phyloP scores from a whole-genome alignment of 2,113 vertebrate genomes.

The Potamarius usumacintae region DNA sequence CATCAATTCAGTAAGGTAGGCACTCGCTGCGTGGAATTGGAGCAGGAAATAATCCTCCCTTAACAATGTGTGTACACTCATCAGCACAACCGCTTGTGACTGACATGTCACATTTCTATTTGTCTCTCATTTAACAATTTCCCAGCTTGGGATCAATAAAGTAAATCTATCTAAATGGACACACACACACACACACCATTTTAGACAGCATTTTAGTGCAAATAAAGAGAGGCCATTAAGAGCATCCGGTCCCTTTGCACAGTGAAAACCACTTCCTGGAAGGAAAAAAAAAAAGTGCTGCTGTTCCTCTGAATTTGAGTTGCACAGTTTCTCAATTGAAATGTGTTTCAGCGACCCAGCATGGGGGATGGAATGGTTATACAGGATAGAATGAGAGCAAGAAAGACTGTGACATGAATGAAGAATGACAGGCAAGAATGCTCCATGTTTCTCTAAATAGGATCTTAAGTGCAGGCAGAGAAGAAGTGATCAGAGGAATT shows the following conservation, averaged over 20 bases:
- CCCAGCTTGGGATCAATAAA: too few species aligned
- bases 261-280: background rate
- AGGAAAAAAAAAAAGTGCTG: background rate
- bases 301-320: background rate
- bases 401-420: conserved; percentile 15
- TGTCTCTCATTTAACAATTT: conserved; percentile 7
- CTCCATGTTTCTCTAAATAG: conserved; percentile 14
- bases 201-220: background rate
- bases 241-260: background rate
- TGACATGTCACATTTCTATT: conserved; percentile 35
- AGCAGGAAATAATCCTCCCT: conserved; percentile 45
- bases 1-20: conserved; percentile 51
- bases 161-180: background rate
- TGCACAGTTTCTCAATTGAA: conserved; percentile 17
- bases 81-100: conserved; percentile 36
- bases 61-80: conserved; percentile 32
- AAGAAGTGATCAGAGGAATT: conserved; percentile 8
- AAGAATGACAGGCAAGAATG: background rate
- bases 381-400: background rate
- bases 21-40: conserved; percentile 69
- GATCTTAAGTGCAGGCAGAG: conserved; percentile 7
- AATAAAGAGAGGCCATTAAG: conserved; percentile 12
- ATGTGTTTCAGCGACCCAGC: conserved; percentile 2
- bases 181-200: background rate
- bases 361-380: conserved; percentile 5